Evolutionary conservation across 30 jellyfish, hydroid and myxozoan genomes (phyloP).

Genomic region (Aurelia aurita complex sp. Pacific): DNA sequence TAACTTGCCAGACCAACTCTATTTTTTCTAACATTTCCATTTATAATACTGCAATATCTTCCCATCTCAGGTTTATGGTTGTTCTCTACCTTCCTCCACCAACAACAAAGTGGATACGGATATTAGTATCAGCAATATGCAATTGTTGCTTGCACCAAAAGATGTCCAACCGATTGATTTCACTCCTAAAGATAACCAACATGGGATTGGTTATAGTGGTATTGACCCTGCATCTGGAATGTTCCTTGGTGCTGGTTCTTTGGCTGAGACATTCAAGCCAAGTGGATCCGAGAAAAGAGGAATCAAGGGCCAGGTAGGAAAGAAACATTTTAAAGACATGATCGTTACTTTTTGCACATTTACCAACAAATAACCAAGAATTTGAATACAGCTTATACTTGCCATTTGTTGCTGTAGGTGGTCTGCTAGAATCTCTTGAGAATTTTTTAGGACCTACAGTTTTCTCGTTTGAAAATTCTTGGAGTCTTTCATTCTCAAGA

Average conservation of each 20-base stretch:
- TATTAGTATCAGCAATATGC: slow-evolving; percentile 11
- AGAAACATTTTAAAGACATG: no score
- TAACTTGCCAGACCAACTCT: no score
- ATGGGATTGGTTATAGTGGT: slow-evolving; percentile 99
- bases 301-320: slow-evolving; percentile 90
- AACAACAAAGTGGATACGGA: background rate
- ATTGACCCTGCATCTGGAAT: slow-evolving; percentile 74
- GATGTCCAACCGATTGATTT: slow-evolving; percentile 84
- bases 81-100: slow-evolving; percentile 46
- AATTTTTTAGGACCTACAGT: no score
- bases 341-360: no score
- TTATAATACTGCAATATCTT: background rate
- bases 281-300: slow-evolving; percentile 94
- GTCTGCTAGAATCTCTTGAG: no score
- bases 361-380: no score
- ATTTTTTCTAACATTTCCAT: no score
- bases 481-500: no score
- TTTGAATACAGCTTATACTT: no score
- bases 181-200: slow-evolving; percentile 81
- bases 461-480: no score
- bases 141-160: slow-evolving; percentile 88
- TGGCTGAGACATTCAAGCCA: slow-evolving; percentile 83
- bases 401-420: no score
- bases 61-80: slow-evolving; percentile 53
- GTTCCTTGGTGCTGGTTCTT: slow-evolving; percentile 69